Base-by-base conservation (phyloP, 2,888 invertebrate genomes). In the Cremastobaeus sp. region DNA sequence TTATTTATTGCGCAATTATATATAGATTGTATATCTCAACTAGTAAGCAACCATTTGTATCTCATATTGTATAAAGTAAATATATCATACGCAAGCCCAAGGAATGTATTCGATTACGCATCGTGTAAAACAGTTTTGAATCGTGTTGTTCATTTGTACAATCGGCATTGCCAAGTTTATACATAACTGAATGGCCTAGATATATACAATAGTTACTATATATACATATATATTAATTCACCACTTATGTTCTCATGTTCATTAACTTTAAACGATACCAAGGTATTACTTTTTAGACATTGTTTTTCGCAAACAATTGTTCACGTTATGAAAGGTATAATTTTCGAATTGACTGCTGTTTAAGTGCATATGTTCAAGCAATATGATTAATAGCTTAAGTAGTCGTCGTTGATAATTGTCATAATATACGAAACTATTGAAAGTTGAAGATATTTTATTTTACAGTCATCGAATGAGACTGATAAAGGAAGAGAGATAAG, bases 11-110 rank as follows among this genome's bases (percentile, higher is more conserved):
- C 18, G 43, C 35, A 37, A 30, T 2, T 50, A 11, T 41, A 50
- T 34, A 54, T 28, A 37, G 34, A 54, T 41, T 52, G 35, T 34
- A 18, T 18, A 64, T 48, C 52, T 12, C 18, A 34, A 34, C 32
- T 12, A 17, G 8, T 32, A 50, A 47, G 17, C 14, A 30, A 30
- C 12, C 30, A 18, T 48, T 39, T 39, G 37, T 39, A 18, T 66
- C 21, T 62, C 39, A 15, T 35, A 17, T 45, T 55, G 55, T 48
- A 39, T 30, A 66, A 66, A 48, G 21, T 47, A 32, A 59, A n/a
- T 37, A 47, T 41, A 41, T 25, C 20, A 39, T 12, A 20, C 5
- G 15, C 4, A 37, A 37, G 15, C 37, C 12, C 12, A 50, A 20
- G 11, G 37, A 52, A 12, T 41, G 34, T 41, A 54, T 43, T 43